Conservation (phyloP, 2,797 vertebrate species). For the Clarias laeviceps region DNA sequence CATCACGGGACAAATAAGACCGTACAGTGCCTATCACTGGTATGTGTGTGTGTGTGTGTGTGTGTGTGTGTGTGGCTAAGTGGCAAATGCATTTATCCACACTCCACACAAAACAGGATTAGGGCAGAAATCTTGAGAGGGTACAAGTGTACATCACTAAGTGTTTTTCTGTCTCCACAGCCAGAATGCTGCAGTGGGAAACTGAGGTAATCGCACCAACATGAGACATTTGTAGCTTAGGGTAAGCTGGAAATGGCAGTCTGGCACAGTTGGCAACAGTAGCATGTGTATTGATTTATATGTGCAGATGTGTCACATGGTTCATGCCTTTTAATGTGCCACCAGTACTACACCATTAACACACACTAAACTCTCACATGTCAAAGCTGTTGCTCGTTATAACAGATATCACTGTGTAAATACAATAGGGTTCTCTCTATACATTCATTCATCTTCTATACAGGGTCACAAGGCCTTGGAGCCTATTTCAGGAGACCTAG, state of each 20-base stretch:
- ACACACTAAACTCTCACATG: background rate
- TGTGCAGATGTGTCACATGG: background rate
- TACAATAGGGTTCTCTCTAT: background rate
- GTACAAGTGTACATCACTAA: constrained; percentile 44
- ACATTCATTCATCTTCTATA: too few species aligned
- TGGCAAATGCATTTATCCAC: constrained; percentile 40
- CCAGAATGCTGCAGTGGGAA: constrained; percentile 27
- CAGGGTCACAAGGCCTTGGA: too few species aligned
- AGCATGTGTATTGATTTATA: constrained; percentile 20
- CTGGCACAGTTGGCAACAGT: constrained; percentile 38
- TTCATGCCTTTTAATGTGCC: constrained; percentile 22
- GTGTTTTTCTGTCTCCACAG: constrained; percentile 33
- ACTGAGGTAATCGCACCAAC: constrained; percentile 47
- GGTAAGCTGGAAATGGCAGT: constrained; percentile 39
- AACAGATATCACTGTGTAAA: background rate
- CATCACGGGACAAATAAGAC: constrained; percentile 20
- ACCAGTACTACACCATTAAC: background rate
- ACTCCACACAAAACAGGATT: constrained; percentile 41
- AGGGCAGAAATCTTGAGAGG: constrained; percentile 42
- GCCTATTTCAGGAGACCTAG: too few species aligned
- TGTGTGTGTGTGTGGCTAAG: constrained; percentile 24
- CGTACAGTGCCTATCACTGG: background rate
- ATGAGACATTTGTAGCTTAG: constrained; percentile 49
- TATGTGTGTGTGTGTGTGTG: background rate
- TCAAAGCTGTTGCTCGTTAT: background rate